phyloP scores from a whole-genome alignment of 2,113 vertebrate species.

The Triplophysa tibetana region DNA sequence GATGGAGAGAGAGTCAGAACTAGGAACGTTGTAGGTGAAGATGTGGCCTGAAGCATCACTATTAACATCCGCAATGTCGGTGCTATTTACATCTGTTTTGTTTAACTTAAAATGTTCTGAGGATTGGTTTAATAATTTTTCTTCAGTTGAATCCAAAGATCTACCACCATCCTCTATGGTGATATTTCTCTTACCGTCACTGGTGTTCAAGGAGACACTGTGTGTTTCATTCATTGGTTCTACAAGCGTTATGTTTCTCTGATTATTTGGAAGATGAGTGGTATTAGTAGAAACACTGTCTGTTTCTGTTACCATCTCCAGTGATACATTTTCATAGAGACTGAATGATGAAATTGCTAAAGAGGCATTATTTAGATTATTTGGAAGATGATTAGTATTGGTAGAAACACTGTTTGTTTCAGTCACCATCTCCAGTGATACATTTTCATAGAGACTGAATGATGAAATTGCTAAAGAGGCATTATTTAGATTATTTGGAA shows the following conservation, averaged over 20 bases:
- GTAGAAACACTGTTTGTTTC: slow-evolving; percentile 25
- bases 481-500: neutral
- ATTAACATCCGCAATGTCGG: slow-evolving; percentile 14
- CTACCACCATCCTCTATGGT: neutral
- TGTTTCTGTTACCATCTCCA: neutral
- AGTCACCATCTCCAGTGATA: neutral
- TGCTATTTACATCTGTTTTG: slow-evolving; percentile 10
- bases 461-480: neutral
- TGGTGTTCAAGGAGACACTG: neutral
- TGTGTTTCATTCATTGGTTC: neutral
- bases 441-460: neutral
- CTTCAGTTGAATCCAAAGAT: slow-evolving; percentile 3
- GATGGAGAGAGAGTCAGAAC: neutral
- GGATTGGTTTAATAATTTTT: slow-evolving; percentile 15
- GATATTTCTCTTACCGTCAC: slow-evolving; percentile 5
- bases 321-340: neutral
- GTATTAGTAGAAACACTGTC: neutral
- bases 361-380: neutral
- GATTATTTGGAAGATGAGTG: neutral
- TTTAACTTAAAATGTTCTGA: neutral
- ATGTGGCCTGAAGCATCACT: slow-evolving; percentile 45
- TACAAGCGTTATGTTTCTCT: neutral
- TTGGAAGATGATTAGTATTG: neutral
- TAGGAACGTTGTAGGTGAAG: slow-evolving; percentile 53
- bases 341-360: neutral